Conservation (phyloP, 1,140 invertebrate species). For the Penaeus indicus region DNA sequence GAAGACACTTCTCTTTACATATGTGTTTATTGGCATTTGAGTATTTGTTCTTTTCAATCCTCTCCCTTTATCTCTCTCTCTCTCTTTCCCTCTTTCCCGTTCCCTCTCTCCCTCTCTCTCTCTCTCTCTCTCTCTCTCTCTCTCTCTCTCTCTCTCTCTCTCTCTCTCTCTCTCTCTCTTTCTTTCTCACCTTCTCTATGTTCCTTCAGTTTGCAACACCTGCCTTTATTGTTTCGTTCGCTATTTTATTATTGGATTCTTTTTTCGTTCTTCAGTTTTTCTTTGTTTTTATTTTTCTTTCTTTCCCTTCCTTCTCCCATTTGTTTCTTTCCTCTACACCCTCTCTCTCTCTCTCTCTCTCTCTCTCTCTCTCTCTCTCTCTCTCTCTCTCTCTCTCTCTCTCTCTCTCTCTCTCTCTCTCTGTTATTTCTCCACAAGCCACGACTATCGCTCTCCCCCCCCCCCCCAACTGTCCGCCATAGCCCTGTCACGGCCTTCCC, state of each 20-base stretch:
- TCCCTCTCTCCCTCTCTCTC: not conserved
- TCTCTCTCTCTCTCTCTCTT: not conserved
- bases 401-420: not conserved
- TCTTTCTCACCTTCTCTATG: not conserved
- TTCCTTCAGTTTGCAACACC: too few relatives aligned
- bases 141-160: not conserved
- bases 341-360: too few relatives aligned
- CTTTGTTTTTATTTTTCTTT: too few relatives aligned
- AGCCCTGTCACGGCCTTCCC: not conserved
- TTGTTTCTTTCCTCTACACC: too few relatives aligned
- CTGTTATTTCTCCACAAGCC: not conserved
- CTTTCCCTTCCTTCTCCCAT: too few relatives aligned
- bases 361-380: not conserved
- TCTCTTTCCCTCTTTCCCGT: not conserved
- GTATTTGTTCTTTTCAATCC: not conserved
- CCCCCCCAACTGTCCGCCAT: not conserved
- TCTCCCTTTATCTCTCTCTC: slow-evolving; percentile 37
- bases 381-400: not conserved
- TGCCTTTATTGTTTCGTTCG: too few relatives aligned
- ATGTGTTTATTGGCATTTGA: not conserved
- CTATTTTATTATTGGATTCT: too few relatives aligned
- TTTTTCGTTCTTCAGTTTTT: too few relatives aligned
- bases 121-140: not conserved
- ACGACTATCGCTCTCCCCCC: not conserved
- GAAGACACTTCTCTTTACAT: too few relatives aligned